Evolutionary conservation across 2,888 invertebrate species (phyloP), one percentile per base, ranked within the genome.

Genomic region (Willowsia nigromaculata): DNA sequence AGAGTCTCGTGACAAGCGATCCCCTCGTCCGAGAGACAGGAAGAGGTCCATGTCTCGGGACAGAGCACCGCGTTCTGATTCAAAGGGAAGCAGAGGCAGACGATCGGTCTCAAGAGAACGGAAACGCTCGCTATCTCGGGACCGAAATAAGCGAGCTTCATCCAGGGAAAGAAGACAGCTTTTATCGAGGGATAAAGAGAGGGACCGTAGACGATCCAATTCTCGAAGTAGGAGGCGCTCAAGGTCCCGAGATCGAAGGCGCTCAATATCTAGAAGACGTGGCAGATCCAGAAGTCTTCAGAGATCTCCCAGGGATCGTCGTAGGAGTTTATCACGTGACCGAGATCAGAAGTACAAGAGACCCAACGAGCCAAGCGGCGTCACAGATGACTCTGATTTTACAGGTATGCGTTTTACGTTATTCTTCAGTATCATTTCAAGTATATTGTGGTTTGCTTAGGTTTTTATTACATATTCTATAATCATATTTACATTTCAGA

Each of bases 251-350:
- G 74, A 90, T 13, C 65, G 89, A 9, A 18, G 53, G 11, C 30
- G 78, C 0, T 30, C 50, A 1, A 15, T 33, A 1, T 40, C 47
- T 0, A 43, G 81, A 37, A 1, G 43, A 68, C 37, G 90, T 37
- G 50, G 53, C 15, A 83, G 86, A 30, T 74, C 84, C 15, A 85
- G 80, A 68, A 88, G 85, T n/a, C 25, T 56, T 9, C 37, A 59
- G 18, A 27, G 87, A 43, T 89, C 88, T 97, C 68, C 95, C 0
- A 93, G 94, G 83, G 78, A 68, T 78, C 88, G 87, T 56, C 78
- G 78, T 37, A 30, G 80, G 1, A 27, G 65, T 15, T 22, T 33
- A 0, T 65, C 53, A 30, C 50, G 27, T 27, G 78, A 78, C 9
- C 27, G 78, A 0, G 78, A 78, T n/a, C 78, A 13, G 9, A 50